Evolutionary conservation across 2,888 invertebrate genomes (phyloP).

Genomic region (Hanleya hanleyi): DNA sequence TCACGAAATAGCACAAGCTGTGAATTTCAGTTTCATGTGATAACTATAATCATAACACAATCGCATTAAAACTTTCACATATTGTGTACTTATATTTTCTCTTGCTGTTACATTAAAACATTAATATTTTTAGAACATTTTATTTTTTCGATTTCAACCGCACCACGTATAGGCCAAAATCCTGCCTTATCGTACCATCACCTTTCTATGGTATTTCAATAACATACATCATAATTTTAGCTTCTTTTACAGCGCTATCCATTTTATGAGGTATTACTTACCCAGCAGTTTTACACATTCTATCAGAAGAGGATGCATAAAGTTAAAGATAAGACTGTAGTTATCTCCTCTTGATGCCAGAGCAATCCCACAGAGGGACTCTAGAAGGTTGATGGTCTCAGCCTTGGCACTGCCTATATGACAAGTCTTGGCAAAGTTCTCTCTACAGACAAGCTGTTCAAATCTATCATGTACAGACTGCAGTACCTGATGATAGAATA

Average conservation of each 20-base stretch:
- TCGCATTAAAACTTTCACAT: no score
- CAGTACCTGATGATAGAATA: slow-evolving; percentile 73
- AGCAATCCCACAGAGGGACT: slow-evolving; percentile 78
- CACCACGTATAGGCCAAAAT: no score
- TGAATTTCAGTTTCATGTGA: no score
- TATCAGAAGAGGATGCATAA: slow-evolving; percentile 79
- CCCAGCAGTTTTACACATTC: slow-evolving; percentile 81
- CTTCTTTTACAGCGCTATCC: neutral
- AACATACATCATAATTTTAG: no score
- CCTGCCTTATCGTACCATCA: no score
- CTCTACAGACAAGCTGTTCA: slow-evolving; percentile 76
- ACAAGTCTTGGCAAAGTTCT: slow-evolving; percentile 76
- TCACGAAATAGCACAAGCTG: no score
- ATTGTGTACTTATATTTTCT: no score
- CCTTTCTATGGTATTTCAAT: no score
- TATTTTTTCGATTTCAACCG: no score
- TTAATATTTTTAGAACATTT: no score
- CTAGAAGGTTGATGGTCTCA: slow-evolving; percentile 83
- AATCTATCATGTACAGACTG: slow-evolving; percentile 78
- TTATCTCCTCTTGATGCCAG: slow-evolving; percentile 66
- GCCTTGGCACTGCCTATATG: slow-evolving; percentile 80
- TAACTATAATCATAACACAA: no score
- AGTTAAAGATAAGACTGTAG: slow-evolving; percentile 76
- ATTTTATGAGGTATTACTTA: slow-evolving; percentile 32
- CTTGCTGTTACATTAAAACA: no score